phyloP scores from a whole-genome alignment of 2,797 vertebrate genomes.

The Anas acuta region DNA sequence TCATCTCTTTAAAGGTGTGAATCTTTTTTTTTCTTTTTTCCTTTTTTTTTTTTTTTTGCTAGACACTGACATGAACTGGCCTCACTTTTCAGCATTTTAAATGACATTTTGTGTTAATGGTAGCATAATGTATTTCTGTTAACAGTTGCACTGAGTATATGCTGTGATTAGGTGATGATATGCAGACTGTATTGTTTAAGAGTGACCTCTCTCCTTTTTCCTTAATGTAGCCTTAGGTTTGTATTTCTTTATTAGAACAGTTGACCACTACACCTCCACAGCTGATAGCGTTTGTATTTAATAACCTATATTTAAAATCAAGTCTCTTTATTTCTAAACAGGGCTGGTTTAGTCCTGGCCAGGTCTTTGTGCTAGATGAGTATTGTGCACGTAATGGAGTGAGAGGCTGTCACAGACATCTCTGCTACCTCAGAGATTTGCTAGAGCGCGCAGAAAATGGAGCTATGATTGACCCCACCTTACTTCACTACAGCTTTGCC shows the following conservation, averaged over 20 bases:
- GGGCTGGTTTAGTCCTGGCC: constrained; percentile 99
- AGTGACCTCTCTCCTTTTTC: constrained; percentile 54
- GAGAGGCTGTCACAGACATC: constrained; percentile 94
- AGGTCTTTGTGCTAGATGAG: constrained; percentile 98
- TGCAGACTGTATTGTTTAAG: constrained; percentile 24
- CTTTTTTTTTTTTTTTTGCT: not conserved
- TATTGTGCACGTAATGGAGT: constrained; percentile 97
- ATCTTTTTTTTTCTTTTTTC: not conserved
- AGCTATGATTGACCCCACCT: constrained; percentile 99
- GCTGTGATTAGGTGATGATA: constrained; percentile 19
- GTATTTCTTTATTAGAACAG: constrained; percentile 57
- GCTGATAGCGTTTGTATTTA: constrained; percentile 54
- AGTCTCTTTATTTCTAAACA: constrained; percentile 79
- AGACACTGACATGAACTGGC: not conserved
- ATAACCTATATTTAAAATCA: constrained; percentile 77
- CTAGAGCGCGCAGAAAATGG: constrained; percentile 96
- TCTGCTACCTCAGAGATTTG: constrained; percentile 97
- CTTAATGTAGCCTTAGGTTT: constrained; percentile 54
- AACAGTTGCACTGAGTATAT: constrained; percentile 2
- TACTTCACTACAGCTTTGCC: constrained; percentile 98
- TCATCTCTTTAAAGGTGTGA: constrained; percentile 33
- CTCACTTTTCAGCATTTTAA: constrained; percentile 38
- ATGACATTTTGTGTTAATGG: not conserved
- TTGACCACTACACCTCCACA: constrained; percentile 53
- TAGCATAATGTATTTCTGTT: constrained; percentile 6